Conservation (phyloP, 2,888 invertebrate species). For the Coelogynopora nodosa region DNA sequence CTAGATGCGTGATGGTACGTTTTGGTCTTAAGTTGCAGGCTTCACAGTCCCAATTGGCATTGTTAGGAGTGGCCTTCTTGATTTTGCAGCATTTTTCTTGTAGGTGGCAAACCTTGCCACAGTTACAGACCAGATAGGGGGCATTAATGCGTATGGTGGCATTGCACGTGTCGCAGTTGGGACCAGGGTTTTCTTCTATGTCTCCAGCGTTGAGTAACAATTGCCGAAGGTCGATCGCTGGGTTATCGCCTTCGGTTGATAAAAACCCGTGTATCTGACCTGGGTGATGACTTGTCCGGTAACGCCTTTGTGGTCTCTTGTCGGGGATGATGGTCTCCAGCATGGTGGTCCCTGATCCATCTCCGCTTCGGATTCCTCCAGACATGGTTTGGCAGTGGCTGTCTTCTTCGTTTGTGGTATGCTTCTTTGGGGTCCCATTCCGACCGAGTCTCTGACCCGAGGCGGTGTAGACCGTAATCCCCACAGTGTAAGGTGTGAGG, state of each 20-base stretch:
- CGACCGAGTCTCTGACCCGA: background rate
- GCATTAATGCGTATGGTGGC: background rate
- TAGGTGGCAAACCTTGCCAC: background rate
- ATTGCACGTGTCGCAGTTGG: background rate
- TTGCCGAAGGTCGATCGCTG: background rate
- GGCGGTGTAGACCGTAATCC: background rate
- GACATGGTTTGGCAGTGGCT: background rate
- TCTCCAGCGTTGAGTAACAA: background rate
- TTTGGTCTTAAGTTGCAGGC: background rate
- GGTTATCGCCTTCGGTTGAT: background rate
- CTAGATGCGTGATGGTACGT: background rate
- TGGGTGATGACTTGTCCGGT: background rate
- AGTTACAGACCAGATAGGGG: background rate
- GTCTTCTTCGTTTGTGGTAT: background rate
- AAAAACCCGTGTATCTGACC: background rate
- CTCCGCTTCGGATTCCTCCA: background rate
- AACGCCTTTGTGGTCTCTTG: background rate
- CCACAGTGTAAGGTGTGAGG: background rate
- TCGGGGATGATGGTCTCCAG: background rate
- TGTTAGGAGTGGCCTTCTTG: background rate
- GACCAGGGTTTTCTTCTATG: background rate
- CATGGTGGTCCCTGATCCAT: background rate
- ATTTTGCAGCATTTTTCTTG: slow-evolving; percentile 8
- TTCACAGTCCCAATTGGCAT: background rate
- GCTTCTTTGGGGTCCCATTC: background rate